These are phyloP conservation scores for Ecliptopera silaceata DNA, from an alignment of 2,888 invertebrate species.

Conservation along the genomic window DNA sequence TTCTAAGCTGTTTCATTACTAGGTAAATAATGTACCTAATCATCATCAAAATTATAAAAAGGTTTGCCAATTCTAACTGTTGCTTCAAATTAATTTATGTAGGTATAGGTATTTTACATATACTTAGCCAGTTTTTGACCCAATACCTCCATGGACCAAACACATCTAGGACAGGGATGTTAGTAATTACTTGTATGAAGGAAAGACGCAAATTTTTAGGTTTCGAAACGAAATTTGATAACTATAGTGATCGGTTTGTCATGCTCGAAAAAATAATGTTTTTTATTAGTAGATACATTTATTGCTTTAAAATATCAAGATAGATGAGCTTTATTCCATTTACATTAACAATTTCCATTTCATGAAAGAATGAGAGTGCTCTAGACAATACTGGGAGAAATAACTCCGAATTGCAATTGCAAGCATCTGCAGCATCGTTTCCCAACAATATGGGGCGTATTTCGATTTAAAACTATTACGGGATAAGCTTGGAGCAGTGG, in stretches of 20 bases:
- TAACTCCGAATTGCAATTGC: conserved; percentile 31
- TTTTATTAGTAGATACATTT: no score
- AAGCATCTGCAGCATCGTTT: conserved; percentile 11
- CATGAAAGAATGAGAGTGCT: conserved; percentile 5
- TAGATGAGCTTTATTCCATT: neutral
- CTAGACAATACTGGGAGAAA: conserved; percentile 29
- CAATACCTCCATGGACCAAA: neutral
- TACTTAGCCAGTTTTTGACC: no score
- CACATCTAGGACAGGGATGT: conserved; percentile 4
- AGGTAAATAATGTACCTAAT: no score
- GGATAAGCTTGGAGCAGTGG: conserved; percentile 21
- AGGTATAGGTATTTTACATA: no score
- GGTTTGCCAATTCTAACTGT: no score
- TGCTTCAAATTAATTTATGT: no score
- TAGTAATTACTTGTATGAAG: neutral
- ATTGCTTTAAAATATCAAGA: no score
- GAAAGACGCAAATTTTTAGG: neutral
- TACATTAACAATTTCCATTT: conserved; percentile 5
- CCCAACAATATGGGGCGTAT: conserved; percentile 37
- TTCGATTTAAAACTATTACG: conserved; percentile 43
- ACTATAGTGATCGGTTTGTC: no score
- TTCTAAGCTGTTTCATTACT: no score
- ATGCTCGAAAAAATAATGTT: no score
- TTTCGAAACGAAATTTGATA: no score
- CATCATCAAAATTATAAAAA: no score